phyloP scores from a whole-genome alignment of 92 coral and sea anemone species.

The Meandrina meandrites region DNA sequence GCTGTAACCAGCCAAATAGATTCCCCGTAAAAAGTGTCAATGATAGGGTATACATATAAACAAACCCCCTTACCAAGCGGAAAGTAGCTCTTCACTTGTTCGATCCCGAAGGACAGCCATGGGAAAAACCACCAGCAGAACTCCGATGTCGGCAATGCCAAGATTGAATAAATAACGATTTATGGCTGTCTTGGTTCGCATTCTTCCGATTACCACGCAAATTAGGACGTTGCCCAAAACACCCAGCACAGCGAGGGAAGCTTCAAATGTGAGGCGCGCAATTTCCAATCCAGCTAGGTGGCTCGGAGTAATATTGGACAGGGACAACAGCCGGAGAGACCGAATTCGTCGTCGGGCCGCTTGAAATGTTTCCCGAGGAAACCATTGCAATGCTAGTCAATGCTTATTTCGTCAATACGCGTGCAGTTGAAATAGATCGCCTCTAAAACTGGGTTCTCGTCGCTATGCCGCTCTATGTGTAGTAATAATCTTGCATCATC shows the following conservation, averaged over 20 bases:
- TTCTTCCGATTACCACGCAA: constrained; percentile 45
- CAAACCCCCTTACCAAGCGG: constrained; percentile 64
- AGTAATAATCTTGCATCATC: constrained; percentile 3
- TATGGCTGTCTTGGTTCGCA: constrained; percentile 36
- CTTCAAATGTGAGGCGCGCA: constrained; percentile 39
- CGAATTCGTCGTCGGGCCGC: background rate
- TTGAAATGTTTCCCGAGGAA: background rate
- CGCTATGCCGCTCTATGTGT: background rate
- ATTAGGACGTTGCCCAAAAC: constrained; percentile 67
- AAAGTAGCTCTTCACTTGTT: constrained; percentile 42
- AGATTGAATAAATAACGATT: constrained; percentile 52
- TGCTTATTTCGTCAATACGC: background rate
- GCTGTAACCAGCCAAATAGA: constrained; percentile 71
- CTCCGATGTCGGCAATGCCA: constrained; percentile 73
- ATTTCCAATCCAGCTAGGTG: constrained; percentile 39
- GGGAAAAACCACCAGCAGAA: constrained; percentile 47
- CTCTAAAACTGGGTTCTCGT: background rate
- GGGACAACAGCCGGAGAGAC: background rate
- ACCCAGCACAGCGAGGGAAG: constrained; percentile 53
- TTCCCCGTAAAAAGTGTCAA: constrained; percentile 75
- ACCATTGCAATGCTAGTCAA: background rate
- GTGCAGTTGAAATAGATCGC: background rate
- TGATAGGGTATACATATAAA: constrained; percentile 45
- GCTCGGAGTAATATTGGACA: constrained; percentile 32
- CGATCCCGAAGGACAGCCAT: constrained; percentile 48